These are phyloP conservation scores for Psylliodes chrysocephalus DNA, from an alignment of 2,888 invertebrate species.

Conservation along the genomic window DNA sequence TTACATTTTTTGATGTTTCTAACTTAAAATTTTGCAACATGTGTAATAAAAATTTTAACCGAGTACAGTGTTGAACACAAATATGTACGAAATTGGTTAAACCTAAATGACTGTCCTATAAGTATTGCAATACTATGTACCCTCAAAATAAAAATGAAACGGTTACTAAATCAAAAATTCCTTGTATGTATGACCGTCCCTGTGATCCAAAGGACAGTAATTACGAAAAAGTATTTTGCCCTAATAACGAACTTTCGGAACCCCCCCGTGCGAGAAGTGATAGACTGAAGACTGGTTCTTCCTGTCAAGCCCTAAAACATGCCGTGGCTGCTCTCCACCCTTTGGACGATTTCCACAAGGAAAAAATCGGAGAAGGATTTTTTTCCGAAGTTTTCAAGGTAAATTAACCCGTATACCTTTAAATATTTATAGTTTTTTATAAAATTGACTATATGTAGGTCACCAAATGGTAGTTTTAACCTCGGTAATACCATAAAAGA, in stretches of 20 bases:
- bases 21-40: conserved; percentile 50
- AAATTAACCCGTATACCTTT: conserved; percentile 58
- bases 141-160: conserved; percentile 54
- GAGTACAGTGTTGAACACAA: conserved; percentile 54
- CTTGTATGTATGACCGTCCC: conserved; percentile 62
- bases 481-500: conserved; percentile 45
- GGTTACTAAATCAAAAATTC: conserved; percentile 52
- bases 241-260: conserved; percentile 63
- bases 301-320: conserved; percentile 89
- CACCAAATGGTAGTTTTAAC: conserved; percentile 43
- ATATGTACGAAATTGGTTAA: conserved; percentile 65
- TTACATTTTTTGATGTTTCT: conserved; percentile 25
- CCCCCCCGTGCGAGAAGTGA: conserved; percentile 63
- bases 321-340: conserved; percentile 93
- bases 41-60: conserved; percentile 52
- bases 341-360: conserved; percentile 92
- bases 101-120: conserved; percentile 54
- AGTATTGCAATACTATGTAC: conserved; percentile 54
- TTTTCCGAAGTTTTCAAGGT: conserved; percentile 99
- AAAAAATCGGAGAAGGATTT: conserved; percentile 94
- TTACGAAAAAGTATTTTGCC: conserved; percentile 61
- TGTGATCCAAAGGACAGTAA: conserved; percentile 62
- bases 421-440: conserved; percentile 20
- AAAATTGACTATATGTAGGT: conserved; percentile 42
- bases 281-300: conserved; percentile 75